Evolutionary conservation across 2,888 invertebrate species (phyloP).

Genomic region (Stenurella melanura): DNA sequence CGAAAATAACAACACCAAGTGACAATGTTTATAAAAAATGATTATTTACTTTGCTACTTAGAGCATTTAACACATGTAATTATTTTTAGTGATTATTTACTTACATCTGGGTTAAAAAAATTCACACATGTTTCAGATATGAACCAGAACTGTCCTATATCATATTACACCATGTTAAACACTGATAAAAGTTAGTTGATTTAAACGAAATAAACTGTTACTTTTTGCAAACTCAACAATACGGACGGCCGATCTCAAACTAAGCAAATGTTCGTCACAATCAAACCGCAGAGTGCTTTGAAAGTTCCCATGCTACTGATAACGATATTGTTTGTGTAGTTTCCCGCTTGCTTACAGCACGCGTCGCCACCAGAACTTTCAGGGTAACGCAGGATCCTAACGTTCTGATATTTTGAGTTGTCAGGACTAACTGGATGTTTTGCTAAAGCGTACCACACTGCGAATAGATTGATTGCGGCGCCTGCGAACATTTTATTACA

Average conservation of each 20-base stretch:
- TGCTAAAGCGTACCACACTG: slow-evolving; percentile 11
- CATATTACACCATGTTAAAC: slow-evolving; percentile 5
- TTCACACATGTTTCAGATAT: slow-evolving; percentile 8
- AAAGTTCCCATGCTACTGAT: slow-evolving; percentile 17
- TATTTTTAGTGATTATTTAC: slow-evolving; percentile 11
- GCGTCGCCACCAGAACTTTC: slow-evolving; percentile 7
- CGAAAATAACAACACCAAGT: no score
- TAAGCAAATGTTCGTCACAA: background rate
- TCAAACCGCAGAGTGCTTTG: slow-evolving; percentile 25
- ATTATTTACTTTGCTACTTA: no score
- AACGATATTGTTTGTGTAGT: slow-evolving; percentile 2
- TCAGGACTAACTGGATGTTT: slow-evolving; percentile 33
- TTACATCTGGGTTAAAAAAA: slow-evolving; percentile 23
- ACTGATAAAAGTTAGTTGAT: no score
- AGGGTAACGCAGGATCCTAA: slow-evolving; percentile 14
- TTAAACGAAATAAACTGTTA: no score
- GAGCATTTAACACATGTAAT: no score
- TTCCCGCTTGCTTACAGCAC: slow-evolving; percentile 25
- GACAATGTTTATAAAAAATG: no score
- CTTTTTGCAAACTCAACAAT: no score
- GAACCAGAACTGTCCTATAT: background rate
- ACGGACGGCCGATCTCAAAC: no score
- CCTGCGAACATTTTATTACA: slow-evolving; percentile 28
- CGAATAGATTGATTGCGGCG: slow-evolving; percentile 24
- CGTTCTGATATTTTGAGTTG: slow-evolving; percentile 23